Evolutionary conservation across 2,797 vertebrate species (phyloP), one percentile per base, ranked within the genome.

Genomic region (Uromys caudimaculatus): DNA sequence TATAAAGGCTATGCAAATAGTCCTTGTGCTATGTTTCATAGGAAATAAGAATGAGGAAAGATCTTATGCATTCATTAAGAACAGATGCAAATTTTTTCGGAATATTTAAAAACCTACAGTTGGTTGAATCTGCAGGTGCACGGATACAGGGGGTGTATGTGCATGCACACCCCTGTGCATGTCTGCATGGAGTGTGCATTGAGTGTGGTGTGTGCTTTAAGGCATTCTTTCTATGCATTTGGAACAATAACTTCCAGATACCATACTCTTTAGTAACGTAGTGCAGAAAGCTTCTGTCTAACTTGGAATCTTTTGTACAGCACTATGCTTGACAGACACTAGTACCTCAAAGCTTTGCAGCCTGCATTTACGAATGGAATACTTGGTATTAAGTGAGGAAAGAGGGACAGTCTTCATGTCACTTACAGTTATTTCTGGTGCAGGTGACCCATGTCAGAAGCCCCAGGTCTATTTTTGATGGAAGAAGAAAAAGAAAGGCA

Each of bases 351-450:
- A 35, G 47, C 44, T 93, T 52, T 82, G n/a, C 32, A 86, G 29
- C 27, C 27, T 88, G n/a, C 41, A 85, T 54, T 38, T 76, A 82
- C 77, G 64, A 32, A 10, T 23, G 4, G 56, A 86, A 81, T 62
- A 76, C 32, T n/a, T 44, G 64, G 35, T 67, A 92, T 81, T 62
- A 95, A 93, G 85, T 47, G 89, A 94, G 35, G 54, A 41, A 88
- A 78, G 2, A 78, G 17, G 50, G 29, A 79, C 62, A 38, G 52
- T 82, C 69, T 89, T 93, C 75, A 1, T 67, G 76, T 86, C 32
- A 71, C 38, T 76, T 77, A 50, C 23, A 14, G 38, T 75, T 91
- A 47, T 86, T 92, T 90, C 79, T 96, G 32, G 32, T 58, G 50
- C 35, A 41, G 86, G 81, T 90, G 44, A 95, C 54, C 76, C 50